Conservation (phyloP, 2,113 vertebrate genomes). For the Mohoua ochrocephala region DNA sequence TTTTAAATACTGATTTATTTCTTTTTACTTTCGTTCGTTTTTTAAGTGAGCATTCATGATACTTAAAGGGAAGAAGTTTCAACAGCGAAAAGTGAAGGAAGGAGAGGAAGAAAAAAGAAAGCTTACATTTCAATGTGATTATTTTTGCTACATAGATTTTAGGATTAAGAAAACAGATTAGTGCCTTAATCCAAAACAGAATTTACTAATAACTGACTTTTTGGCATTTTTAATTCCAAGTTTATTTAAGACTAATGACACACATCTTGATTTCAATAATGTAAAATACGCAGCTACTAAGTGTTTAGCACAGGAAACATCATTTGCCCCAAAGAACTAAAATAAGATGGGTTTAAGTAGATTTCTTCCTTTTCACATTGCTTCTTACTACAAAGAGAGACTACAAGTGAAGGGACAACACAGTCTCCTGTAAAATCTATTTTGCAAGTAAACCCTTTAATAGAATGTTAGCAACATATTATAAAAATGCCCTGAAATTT, state of each 20-base stretch:
- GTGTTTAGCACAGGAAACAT: not conserved
- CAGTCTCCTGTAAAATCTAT: not conserved
- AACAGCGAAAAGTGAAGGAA: not conserved
- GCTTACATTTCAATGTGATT: not conserved
- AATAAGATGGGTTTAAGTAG: not conserved
- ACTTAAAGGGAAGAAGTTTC: not conserved
- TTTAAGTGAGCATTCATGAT: not conserved
- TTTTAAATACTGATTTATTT: not conserved
- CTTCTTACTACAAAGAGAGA: not conserved
- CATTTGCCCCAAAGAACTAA: not conserved
- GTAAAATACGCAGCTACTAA: not conserved
- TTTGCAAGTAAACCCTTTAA: not conserved
- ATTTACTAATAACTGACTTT: not conserved
- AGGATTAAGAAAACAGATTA: not conserved
- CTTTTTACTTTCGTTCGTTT: not conserved
- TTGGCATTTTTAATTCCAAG: not conserved
- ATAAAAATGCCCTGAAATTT: not conserved
- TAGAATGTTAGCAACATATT: not conserved
- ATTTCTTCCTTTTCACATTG: not conserved
- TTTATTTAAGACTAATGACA: not conserved
- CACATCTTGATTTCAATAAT: not conserved
- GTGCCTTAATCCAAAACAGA: not conserved
- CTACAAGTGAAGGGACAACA: not conserved
- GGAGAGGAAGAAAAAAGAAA: not conserved
- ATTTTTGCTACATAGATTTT: not conserved